A percentile compares a stretch with the other conserved stretches of the same genome.
phyloP scores from a whole-genome alignment of 2,888 invertebrate genomes.

The Venusia cambrica region DNA sequence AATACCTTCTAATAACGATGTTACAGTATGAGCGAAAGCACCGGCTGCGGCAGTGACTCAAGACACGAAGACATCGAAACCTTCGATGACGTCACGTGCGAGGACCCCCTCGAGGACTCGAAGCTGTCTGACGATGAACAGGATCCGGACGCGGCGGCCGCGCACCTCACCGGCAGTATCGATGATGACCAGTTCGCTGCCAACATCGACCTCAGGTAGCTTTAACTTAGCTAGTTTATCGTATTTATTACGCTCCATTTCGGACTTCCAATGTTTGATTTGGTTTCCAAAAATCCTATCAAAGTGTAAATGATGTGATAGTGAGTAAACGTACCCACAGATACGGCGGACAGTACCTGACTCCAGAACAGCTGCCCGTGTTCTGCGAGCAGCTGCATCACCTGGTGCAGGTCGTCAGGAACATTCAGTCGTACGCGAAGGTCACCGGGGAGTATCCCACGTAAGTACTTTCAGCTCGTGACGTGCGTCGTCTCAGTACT shows the following conservation, averaged over 20 bases:
- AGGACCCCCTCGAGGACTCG: conserved; percentile 44
- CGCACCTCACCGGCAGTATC: conserved; percentile 35
- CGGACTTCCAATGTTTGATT: too few species aligned
- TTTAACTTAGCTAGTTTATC: too few species aligned
- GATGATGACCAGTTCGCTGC: conserved; percentile 58
- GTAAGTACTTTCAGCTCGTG: conserved; percentile 41
- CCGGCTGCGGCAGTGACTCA: conserved; percentile 48
- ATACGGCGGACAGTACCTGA: conserved; percentile 70
- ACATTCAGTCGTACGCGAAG: conserved; percentile 69
- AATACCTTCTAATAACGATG: too few species aligned
- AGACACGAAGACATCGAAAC: too few species aligned
- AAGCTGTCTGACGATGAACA: conserved; percentile 22
- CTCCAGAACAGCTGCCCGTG: conserved; percentile 69
- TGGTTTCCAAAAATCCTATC: too few species aligned
- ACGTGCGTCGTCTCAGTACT: too few species aligned
- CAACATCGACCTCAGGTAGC: conserved; percentile 64
- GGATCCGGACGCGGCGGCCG: not conserved
- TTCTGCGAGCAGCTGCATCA: conserved; percentile 72
- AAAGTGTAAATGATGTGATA: too few species aligned
- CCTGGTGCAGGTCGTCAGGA: conserved; percentile 67
- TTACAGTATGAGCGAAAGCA: conserved; percentile 54
- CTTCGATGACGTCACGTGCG: too few species aligned
- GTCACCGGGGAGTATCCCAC: conserved; percentile 73
- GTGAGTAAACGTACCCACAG: conserved; percentile 40
- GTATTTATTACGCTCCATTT: too few species aligned